Conservation (phyloP, 2,888 invertebrate species). For the Tinea pellionella region DNA sequence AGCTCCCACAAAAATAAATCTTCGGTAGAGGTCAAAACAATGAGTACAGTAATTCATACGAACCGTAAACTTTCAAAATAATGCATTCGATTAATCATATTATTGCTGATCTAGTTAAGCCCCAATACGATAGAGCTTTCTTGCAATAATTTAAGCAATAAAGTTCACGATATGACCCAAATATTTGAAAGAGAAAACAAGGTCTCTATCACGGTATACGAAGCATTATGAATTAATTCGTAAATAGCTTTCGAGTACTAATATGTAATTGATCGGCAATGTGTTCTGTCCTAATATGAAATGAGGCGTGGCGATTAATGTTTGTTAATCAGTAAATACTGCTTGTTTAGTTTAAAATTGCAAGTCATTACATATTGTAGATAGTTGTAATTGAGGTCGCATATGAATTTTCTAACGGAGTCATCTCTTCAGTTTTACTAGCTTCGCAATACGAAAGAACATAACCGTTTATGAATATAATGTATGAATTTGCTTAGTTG, state of each 20-base stretch:
- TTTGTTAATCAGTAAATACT: slow-evolving; percentile 21
- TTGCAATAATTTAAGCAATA: slow-evolving; percentile 37
- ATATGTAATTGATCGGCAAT: slow-evolving; percentile 40
- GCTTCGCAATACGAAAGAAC: slow-evolving; percentile 19
- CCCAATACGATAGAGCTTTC: slow-evolving; percentile 3
- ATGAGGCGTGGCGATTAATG: slow-evolving; percentile 36
- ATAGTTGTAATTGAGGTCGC: slow-evolving; percentile 36
- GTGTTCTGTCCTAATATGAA: slow-evolving; percentile 44
- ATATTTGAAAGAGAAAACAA: slow-evolving; percentile 46
- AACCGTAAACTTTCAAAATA: slow-evolving; percentile 9
- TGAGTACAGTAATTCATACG: neutral
- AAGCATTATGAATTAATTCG: slow-evolving; percentile 33
- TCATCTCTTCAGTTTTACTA: slow-evolving; percentile 40
- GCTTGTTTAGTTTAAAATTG: slow-evolving; percentile 27
- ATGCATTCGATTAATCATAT: slow-evolving; percentile 10
- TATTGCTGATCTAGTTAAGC: neutral
- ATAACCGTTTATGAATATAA: neutral
- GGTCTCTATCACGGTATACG: slow-evolving; percentile 22
- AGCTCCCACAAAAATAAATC: too few species aligned
- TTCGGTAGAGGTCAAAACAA: neutral
- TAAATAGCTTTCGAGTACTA: slow-evolving; percentile 42
- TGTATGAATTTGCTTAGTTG: neutral
- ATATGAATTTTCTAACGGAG: slow-evolving; percentile 42
- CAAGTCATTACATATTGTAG: slow-evolving; percentile 32
- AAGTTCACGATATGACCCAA: slow-evolving; percentile 42